Evolutionary conservation across 2,113 vertebrate genomes (phyloP).

Genomic region (Craseonycteris thonglongyai): DNA sequence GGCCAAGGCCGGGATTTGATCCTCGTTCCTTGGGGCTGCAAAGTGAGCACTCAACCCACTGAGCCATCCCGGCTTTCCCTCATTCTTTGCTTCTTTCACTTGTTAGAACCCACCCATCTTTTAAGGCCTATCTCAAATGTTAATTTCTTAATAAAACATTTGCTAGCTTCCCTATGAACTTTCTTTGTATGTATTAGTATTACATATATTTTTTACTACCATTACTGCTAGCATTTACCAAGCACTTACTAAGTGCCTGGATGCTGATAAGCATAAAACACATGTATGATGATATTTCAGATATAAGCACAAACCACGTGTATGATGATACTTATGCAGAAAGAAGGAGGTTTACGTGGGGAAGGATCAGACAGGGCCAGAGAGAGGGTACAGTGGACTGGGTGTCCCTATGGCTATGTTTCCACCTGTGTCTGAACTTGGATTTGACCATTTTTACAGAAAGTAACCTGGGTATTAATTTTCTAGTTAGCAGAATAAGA

Average conservation of each 20-base stretch:
- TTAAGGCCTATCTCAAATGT: neutral
- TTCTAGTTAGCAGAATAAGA: neutral
- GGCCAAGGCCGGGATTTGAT: no score
- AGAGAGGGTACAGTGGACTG: rapidly evolving
- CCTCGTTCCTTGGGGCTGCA: no score
- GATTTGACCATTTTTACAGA: neutral
- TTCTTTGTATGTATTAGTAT: neutral
- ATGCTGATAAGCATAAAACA: neutral
- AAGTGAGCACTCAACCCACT: no score
- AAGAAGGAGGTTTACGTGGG: neutral
- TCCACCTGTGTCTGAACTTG: neutral
- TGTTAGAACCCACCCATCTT: neutral
- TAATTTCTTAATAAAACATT: neutral
- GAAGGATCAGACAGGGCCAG: neutral
- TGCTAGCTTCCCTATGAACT: neutral
- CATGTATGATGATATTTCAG: neutral
- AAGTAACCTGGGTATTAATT: neutral
- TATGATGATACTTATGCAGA: neutral
- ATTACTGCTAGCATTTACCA: neutral
- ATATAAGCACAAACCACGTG: neutral
- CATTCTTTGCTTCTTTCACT: neutral
- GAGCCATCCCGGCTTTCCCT: no score
- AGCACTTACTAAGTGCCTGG: neutral
- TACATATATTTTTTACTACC: neutral
- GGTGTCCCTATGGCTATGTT: neutral